Conservation (phyloP, 2,797 vertebrate genomes). For the Phylloscopus collybita region DNA sequence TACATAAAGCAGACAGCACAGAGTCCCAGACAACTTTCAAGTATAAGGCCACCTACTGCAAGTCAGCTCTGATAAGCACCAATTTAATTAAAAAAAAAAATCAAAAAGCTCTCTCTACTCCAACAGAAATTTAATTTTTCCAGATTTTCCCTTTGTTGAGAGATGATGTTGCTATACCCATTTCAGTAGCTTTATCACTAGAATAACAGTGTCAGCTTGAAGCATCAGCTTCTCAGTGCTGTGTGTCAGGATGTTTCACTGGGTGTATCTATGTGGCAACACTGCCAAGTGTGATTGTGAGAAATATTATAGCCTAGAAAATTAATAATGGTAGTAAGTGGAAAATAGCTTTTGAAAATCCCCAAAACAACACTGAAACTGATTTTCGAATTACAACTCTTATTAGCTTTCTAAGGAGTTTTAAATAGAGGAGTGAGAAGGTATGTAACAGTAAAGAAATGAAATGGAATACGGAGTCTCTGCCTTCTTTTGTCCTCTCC, state of each 20-base stretch:
- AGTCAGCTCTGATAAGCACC: not conserved
- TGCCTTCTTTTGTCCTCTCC: not conserved
- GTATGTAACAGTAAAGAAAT: not conserved
- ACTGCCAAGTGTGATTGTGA: not conserved
- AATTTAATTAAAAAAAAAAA: not conserved
- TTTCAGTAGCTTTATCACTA: not conserved
- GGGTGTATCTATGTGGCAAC: not conserved
- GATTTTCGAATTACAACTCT: not conserved
- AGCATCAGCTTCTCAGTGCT: not conserved
- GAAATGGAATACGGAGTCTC: not conserved
- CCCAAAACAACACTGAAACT: not conserved
- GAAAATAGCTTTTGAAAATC: not conserved
- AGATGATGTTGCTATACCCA: not conserved
- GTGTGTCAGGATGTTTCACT: not conserved
- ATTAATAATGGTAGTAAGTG: not conserved
- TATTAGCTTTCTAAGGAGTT: not conserved
- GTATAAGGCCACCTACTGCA: not conserved
- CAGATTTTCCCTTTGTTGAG: not conserved
- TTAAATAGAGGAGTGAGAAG: not conserved
- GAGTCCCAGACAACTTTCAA: not conserved
- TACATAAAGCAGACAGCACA: not conserved
- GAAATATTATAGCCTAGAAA: not conserved
- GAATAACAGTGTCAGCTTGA: not conserved
- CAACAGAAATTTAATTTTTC: not conserved
- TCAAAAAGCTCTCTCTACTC: not conserved